A percentile compares a stretch with the other conserved stretches of the same genome.
phyloP scores from a whole-genome alignment of 2,888 invertebrate genomes.

The Eupeodes luniger region DNA sequence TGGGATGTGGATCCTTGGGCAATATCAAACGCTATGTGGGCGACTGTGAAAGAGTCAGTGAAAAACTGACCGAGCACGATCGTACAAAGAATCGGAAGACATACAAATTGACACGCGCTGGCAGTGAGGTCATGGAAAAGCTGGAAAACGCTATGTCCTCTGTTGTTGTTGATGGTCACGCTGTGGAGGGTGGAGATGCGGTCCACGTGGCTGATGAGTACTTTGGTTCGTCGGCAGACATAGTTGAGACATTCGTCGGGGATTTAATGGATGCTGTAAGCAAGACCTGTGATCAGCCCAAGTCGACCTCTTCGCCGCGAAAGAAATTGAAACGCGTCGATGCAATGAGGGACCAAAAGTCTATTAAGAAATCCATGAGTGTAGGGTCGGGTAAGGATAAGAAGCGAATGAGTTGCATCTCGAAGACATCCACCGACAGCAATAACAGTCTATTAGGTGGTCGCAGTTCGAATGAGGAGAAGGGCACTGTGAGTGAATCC shows the following conservation, averaged over 20 bases:
- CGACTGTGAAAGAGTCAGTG: slow-evolving; percentile 83
- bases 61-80: slow-evolving; percentile 82
- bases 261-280: slow-evolving; percentile 86
- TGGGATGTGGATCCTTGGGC: slow-evolving; percentile 74
- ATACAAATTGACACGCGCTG: slow-evolving; percentile 81
- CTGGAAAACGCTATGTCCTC: slow-evolving; percentile 75
- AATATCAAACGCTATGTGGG: slow-evolving; percentile 83
- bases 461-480: slow-evolving; percentile 72
- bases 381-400: slow-evolving; percentile 78
- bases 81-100: slow-evolving; percentile 83
- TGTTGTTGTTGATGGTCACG: slow-evolving; percentile 74
- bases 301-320: slow-evolving; percentile 76
- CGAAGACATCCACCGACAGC: slow-evolving; percentile 83
- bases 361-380: slow-evolving; percentile 73
- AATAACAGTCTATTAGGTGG: slow-evolving; percentile 79
- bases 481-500: slow-evolving; percentile 71
- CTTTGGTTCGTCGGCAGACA: slow-evolving; percentile 85
- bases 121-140: slow-evolving; percentile 77
- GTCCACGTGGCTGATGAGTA: slow-evolving; percentile 88
- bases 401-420: slow-evolving; percentile 83
- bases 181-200: slow-evolving; percentile 82
- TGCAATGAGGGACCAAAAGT: slow-evolving; percentile 77
- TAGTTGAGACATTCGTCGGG: slow-evolving; percentile 86
- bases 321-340: slow-evolving; percentile 76
- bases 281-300: slow-evolving; percentile 78